Base-by-base conservation (phyloP, 2,113 vertebrate genomes). In the Nestor notabilis region DNA sequence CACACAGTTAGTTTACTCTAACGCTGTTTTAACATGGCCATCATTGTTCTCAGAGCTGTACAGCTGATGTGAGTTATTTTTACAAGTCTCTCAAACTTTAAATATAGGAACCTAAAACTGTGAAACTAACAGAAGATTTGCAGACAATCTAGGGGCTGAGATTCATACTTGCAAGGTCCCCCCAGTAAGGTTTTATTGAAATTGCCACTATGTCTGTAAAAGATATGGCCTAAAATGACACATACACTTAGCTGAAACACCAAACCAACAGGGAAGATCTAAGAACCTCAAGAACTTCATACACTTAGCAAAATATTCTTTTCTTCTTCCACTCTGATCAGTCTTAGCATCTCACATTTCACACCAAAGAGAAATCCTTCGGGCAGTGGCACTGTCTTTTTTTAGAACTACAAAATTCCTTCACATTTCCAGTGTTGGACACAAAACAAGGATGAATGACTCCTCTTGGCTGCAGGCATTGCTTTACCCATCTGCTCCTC, bases 371-470 rank as follows among this genome's bases (percentile, higher is more conserved):
- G 83, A 87, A 96, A 89, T 74, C 77, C 52, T 89, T 76, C 37
- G 86, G 90, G 43, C 90, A 84, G 77, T 27, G 61, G 80, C 86
- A 92, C 56, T 58, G 53, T 82, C 64, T 84, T 87, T 94, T 95
- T 90, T 91, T 76, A 93, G 87, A 52, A 16, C 55, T 82, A 66
- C 65, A 93, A 46, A 89, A 96, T 95, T 96, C 93, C 95, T 87
- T 76, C 69, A 87, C 80, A 88, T 95, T 96, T 97, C 87, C 85
- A 86, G 71, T 41, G 76, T 96, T 97, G 97, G 96, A 95, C 94
- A 96, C 70, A 90, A 97, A 95, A 95, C 74, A 88, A 83, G 96
- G 72, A 90, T 87, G 94, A 93, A 72, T 79, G 87, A 89, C 87
- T 95, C 56, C 88, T 95, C 90, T 94, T 97, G 95, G 96, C 95